Evolutionary conservation across 1,140 invertebrate species (phyloP).

Genomic region (Paraescarpia echinospica): DNA sequence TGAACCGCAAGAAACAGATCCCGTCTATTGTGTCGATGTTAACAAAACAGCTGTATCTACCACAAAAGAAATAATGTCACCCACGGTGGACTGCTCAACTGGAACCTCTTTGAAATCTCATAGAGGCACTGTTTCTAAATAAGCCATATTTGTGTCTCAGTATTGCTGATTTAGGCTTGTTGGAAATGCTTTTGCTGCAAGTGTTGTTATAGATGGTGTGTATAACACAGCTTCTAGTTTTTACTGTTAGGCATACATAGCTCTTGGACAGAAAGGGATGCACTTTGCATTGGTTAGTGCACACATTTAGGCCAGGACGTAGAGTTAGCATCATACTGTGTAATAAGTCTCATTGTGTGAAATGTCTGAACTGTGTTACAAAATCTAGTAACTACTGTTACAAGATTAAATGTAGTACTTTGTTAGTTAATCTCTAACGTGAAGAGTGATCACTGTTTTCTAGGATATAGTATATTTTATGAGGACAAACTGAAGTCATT

Average conservation of each 20-base stretch:
- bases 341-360: not conserved
- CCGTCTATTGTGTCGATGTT: conserved; percentile 91
- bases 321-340: too few species aligned
- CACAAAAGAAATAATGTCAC: not conserved
- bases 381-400: not conserved
- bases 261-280: not conserved
- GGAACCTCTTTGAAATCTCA: not conserved
- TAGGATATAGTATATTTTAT: not conserved
- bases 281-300: not conserved
- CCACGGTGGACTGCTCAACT: not conserved
- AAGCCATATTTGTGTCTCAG: not conserved
- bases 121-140: not conserved
- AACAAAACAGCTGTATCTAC: conserved; percentile 69
- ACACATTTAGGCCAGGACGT: too few species aligned
- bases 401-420: not conserved
- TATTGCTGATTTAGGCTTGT: not conserved
- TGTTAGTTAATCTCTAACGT: not conserved
- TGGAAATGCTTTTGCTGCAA: not conserved
- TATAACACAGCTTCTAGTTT: not conserved
- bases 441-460: not conserved
- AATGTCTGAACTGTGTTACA: not conserved
- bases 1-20: conserved; percentile 94
- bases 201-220: not conserved
- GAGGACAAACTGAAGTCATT: not conserved
- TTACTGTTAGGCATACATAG: not conserved